Evolutionary conservation across 2,888 invertebrate genomes (phyloP).

Genomic region (Hololepta plana): DNA sequence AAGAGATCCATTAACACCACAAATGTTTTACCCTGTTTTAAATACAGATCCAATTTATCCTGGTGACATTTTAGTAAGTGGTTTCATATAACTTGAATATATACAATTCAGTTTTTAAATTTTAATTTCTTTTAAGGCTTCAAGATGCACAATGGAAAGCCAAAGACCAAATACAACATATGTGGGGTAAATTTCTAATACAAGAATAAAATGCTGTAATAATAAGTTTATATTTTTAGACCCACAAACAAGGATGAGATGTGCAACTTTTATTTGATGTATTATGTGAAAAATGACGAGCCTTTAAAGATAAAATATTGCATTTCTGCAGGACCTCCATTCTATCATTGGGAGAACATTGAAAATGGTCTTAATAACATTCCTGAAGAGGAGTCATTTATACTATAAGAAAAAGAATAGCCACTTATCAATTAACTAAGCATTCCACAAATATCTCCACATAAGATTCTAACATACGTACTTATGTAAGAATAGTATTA

Average conservation of each 20-base stretch:
- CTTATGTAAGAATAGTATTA: no score
- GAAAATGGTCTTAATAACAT: slow-evolving; percentile 50
- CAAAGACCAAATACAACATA: slow-evolving; percentile 39
- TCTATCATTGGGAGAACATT: slow-evolving; percentile 59
- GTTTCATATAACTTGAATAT: no score
- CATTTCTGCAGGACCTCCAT: slow-evolving; percentile 69
- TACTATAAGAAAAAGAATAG: slow-evolving; percentile 20
- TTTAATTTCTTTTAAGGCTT: slow-evolving; percentile 39
- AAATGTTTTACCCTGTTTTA: slow-evolving; percentile 84
- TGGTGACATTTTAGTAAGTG: slow-evolving; percentile 50
- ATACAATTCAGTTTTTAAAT: no score
- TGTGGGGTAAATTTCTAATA: slow-evolving; percentile 45
- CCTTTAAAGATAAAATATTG: slow-evolving; percentile 67
- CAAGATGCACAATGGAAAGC: slow-evolving; percentile 84
- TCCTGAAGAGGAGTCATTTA: slow-evolving; percentile 52
- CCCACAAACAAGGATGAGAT: slow-evolving; percentile 79
- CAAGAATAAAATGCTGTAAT: slow-evolving; percentile 1
- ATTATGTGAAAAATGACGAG: slow-evolving; percentile 64
- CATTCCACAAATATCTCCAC: no score
- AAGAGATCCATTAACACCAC: slow-evolving; percentile 70
- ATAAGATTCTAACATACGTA: no score
- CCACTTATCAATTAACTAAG: no score
- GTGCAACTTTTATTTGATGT: slow-evolving; percentile 94
- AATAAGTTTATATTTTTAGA: slow-evolving; percentile 25
- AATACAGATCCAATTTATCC: slow-evolving; percentile 39